Base-by-base conservation (phyloP, 2,113 vertebrate species). In the Brienomyrus longianalis region DNA sequence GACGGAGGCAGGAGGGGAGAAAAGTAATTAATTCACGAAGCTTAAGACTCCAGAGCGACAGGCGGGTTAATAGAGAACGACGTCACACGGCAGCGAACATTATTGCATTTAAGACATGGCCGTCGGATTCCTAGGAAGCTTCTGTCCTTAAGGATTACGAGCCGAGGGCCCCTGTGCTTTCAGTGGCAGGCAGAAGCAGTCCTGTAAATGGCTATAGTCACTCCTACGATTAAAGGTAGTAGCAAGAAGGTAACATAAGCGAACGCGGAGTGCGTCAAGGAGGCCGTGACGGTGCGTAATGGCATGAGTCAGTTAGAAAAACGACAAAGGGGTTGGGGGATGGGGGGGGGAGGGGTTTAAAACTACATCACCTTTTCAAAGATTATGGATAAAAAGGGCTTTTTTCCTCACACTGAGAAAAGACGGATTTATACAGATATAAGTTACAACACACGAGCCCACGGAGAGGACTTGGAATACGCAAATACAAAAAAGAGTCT, bases 151-250 rank as follows among this genome's bases (percentile, higher is more conserved):
- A 70, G 35, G 56, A 77, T 77, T 50, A 56, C 51, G 47, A 90
- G 56, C 85, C 35, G 48, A 50, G 62, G 47, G 27, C 17, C 31
- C 59, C 62, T 66, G 80, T 86, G 83, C 54, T 50, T 35, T 31
- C 45, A 51, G 59, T 47, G 87, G 89, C 85, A 86, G 84, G 15
- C 89, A 87, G 85, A 56, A 77, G 27, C 48, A 52, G 31, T 31
- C 17, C 45, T 91, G 15, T 17, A 92, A 94, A 95, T 95, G 95
- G 95, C 95, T 95, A 80, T 80, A 93, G 93, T 89, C 93, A 91
- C 93, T 96, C 95, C 95, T 94, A 95, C 92, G 92, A 88, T 93
- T 91, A 94, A 94, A 92, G 84, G 83, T 86, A 90, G 92, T 66
- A 92, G 89, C 62, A 54, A 90, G 70, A 88, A 89, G 52, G 84